A percentile compares a stretch with the other conserved stretches of the same genome.
Evolutionary conservation across 1,140 invertebrate genomes (phyloP).

Genomic region (Apis laboriosa): DNA sequence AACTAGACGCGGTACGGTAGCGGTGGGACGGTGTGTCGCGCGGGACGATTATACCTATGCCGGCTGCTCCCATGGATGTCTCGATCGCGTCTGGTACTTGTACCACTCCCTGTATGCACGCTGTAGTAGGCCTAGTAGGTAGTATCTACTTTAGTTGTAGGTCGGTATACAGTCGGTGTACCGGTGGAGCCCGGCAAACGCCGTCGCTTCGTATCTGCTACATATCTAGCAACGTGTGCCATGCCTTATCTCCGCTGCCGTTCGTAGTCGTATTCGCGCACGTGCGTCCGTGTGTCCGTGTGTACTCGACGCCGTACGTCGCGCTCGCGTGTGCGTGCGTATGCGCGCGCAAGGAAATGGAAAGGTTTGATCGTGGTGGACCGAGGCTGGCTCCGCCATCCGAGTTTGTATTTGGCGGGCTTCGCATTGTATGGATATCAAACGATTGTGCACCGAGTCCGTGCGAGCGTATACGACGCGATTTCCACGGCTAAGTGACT

Average conservation of each 20-base stretch:
- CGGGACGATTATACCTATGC: conserved; percentile 30
- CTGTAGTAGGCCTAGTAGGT: conserved; percentile 62
- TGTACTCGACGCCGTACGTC: background rate
- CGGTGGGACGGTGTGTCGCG: conserved; percentile 25
- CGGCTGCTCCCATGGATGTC: conserved; percentile 55
- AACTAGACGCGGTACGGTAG: conserved; percentile 1
- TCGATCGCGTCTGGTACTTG: conserved; percentile 59
- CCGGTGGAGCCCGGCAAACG: conserved; percentile 47
- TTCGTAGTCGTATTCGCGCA: conserved; percentile 54
- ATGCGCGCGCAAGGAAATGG: background rate
- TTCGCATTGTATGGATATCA: conserved; percentile 70
- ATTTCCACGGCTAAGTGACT: conserved; percentile 35
- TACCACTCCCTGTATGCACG: conserved; percentile 56
- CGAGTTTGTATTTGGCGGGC: conserved; percentile 56
- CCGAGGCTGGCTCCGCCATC: background rate
- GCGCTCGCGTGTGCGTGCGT: background rate
- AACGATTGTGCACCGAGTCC: conserved; percentile 57
- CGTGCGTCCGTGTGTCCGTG: background rate
- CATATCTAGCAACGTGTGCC: conserved; percentile 74
- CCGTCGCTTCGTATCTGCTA: conserved; percentile 69
- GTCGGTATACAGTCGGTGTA: conserved; percentile 63
- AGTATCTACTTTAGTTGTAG: conserved; percentile 64
- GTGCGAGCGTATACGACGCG: conserved; percentile 19
- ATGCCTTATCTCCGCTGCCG: conserved; percentile 72
- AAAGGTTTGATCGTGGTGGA: background rate